A percentile compares a stretch with the other conserved stretches of the same genome.
Evolutionary conservation across 2,797 vertebrate genomes (phyloP).

Genomic region (Ara ararauna): DNA sequence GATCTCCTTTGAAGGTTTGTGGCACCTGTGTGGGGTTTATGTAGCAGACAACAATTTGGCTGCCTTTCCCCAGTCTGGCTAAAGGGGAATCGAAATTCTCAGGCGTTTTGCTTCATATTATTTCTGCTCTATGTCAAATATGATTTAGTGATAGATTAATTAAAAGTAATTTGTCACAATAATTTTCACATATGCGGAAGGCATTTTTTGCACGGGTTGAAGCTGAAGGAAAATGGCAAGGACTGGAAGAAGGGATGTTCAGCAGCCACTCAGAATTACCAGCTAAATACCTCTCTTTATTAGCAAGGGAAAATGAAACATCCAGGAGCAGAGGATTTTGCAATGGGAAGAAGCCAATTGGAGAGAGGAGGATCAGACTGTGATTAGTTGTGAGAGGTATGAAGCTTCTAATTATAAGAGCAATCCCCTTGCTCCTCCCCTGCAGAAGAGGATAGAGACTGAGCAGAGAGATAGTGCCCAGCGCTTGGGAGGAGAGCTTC

Average conservation of each 20-base stretch:
- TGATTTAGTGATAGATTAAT: conserved; percentile 1
- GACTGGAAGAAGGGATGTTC: neutral
- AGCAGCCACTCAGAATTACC: neutral
- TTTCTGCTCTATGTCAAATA: neutral
- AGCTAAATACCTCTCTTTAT: neutral
- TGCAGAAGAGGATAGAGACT: neutral
- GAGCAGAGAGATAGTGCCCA: accelerated
- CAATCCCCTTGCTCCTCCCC: neutral
- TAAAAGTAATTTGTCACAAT: neutral
- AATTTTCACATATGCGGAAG: neutral
- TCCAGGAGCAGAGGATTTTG: neutral
- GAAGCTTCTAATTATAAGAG: neutral
- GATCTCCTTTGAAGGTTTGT: neutral
- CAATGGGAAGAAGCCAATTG: neutral
- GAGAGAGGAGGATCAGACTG: neutral
- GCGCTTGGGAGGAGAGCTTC: neutral
- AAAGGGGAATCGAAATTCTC: neutral
- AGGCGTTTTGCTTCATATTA: neutral
- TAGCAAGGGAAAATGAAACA: neutral
- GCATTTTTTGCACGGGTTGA: neutral
- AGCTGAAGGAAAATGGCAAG: neutral
- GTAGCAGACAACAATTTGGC: neutral
- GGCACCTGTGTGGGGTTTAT: neutral
- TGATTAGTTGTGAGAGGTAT: neutral
- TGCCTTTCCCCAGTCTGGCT: neutral